A percentile compares a stretch with the other conserved stretches of the same genome.
These are phyloP conservation scores for Diorhabda carinulata DNA, from an alignment of 1,140 invertebrate genomes.

Conservation along the genomic window DNA sequence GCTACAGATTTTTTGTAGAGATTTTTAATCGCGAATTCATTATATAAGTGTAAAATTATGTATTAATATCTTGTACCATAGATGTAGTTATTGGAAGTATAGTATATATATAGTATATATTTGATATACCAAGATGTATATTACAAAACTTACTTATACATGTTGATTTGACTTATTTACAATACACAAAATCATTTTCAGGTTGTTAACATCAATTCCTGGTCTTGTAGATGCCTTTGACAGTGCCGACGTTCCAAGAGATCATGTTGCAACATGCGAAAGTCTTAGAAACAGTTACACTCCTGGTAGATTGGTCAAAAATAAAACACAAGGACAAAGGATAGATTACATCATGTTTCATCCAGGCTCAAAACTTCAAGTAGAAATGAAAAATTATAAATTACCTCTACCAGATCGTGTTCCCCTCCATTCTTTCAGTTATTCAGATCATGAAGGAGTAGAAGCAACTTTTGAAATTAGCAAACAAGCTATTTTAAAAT, in stretches of 20 bases:
- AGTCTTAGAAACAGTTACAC: slow-evolving; percentile 82
- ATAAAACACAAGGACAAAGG: slow-evolving; percentile 71
- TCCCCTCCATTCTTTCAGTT: slow-evolving; percentile 69
- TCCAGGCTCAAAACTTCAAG: slow-evolving; percentile 53
- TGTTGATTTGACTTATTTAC: too few relatives aligned
- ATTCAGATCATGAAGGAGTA: slow-evolving; percentile 90
- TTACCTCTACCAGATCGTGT: slow-evolving; percentile 72
- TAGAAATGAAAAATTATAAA: slow-evolving; percentile 59
- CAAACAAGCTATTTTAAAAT: slow-evolving; percentile 52
- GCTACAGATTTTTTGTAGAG: too few relatives aligned
- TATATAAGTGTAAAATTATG: too few relatives aligned
- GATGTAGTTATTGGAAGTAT: too few relatives aligned
- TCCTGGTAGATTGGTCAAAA: slow-evolving; percentile 50
- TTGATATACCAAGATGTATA: too few relatives aligned
- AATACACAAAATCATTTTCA: slow-evolving; percentile 33
- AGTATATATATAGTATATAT: too few relatives aligned
- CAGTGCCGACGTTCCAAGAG: slow-evolving; percentile 23
- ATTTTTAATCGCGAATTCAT: too few relatives aligned
- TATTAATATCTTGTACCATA: too few relatives aligned
- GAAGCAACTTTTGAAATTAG: slow-evolving; percentile 15
- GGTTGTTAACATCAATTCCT: slow-evolving; percentile 55
- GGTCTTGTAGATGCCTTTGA: slow-evolving; percentile 45
- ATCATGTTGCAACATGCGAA: slow-evolving; percentile 67
- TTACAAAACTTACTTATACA: too few relatives aligned
- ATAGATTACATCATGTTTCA: slow-evolving; percentile 88